Evolutionary conservation across 30 jellyfish, hydroid and myxozoan species (phyloP).

Genomic region (Nemopilema nomurai): DNA sequence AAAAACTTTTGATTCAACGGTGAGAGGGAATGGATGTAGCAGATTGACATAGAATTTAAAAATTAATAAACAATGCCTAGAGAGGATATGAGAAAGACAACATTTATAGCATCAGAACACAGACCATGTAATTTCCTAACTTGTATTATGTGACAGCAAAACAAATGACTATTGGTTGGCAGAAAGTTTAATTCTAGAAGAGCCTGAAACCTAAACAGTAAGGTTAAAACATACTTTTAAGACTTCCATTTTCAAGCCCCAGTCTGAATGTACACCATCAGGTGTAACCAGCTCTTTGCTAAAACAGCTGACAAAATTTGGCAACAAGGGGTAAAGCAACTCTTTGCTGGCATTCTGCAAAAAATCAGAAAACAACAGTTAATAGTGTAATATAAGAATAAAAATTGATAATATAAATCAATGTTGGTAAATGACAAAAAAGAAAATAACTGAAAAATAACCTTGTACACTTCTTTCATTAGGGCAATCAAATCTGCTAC

Average conservation of each 20-base stretch:
- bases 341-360: conserved; percentile 84
- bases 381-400: no score
- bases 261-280: conserved; percentile 85
- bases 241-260: conserved; percentile 96
- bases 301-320: conserved; percentile 72
- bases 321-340: conserved; percentile 76
- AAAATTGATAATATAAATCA: no score
- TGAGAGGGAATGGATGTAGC: no score
- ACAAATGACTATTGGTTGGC: background rate
- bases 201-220: background rate
- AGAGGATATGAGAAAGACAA: no score
- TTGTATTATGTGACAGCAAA: background rate
- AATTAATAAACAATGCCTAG: no score
- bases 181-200: background rate
- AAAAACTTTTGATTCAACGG: no score
- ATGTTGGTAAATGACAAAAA: background rate
- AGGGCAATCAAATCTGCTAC: conserved; percentile 82
- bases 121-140: no score
- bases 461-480: conserved; percentile 93
- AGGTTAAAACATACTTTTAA: conserved; percentile 47
- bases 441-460: background rate
- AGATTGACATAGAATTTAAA: no score
- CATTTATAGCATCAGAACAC: no score
- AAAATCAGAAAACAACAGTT: no score
- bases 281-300: conserved; percentile 71